phyloP scores from a whole-genome alignment of 2,113 vertebrate genomes.

The Setophaga petechia region DNA sequence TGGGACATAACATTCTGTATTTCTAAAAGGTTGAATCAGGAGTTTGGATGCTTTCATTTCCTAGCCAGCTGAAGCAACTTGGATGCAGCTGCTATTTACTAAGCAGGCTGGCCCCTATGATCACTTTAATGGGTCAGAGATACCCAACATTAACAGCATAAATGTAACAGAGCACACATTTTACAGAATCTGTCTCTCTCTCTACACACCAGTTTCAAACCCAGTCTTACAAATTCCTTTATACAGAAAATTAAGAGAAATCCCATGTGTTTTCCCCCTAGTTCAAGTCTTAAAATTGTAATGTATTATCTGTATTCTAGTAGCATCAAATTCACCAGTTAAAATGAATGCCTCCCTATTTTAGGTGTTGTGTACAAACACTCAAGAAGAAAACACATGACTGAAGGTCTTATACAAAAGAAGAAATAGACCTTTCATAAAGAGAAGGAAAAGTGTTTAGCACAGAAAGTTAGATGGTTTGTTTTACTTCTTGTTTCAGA shows the following conservation, averaged over 20 bases:
- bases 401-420: background rate
- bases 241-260: background rate
- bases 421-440: background rate
- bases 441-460: background rate
- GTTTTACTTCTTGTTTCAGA: background rate
- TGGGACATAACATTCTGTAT: background rate
- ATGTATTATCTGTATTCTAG: slow-evolving; percentile 6
- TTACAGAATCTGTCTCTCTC: background rate
- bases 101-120: background rate
- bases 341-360: slow-evolving; percentile 12
- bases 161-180: background rate
- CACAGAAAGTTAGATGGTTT: background rate
- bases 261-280: background rate
- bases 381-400: background rate
- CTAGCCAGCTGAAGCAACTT: background rate
- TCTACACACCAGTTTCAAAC: background rate
- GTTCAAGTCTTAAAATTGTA: background rate
- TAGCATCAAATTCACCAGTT: background rate
- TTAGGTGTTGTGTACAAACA: background rate
- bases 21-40: background rate
- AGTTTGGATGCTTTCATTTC: background rate
- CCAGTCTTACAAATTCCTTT: background rate
- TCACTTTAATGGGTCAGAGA: background rate
- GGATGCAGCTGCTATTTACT: background rate
- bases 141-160: background rate